Percentiles rank a stretch among this genome's conserved stretches.
Conservation (phyloP, 1,140 invertebrate species). For the Apocrypta bakeri region DNA sequence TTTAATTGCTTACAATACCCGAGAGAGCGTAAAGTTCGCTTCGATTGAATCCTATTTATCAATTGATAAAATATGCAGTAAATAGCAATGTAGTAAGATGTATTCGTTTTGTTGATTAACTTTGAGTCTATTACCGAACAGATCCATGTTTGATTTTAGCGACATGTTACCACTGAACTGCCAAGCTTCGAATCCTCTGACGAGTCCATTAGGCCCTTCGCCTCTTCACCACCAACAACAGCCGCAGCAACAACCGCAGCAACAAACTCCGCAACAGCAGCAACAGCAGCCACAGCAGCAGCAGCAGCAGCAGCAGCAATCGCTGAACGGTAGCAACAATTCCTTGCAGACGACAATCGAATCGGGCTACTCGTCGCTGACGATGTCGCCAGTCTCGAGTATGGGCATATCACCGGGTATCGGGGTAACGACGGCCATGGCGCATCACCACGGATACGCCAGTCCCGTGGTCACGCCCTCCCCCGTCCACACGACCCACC, state of each 20-base stretch:
- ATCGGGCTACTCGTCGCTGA: slow-evolving; percentile 64
- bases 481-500: slow-evolving; percentile 65
- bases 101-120: too few species aligned
- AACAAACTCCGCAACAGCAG: slow-evolving; percentile 45
- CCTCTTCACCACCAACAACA: slow-evolving; percentile 29
- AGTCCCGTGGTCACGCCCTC: slow-evolving; percentile 67
- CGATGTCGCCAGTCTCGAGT: slow-evolving; percentile 65
- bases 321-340: slow-evolving; percentile 42
- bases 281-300: slow-evolving; percentile 44
- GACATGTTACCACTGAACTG: slow-evolving; percentile 66
- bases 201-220: slow-evolving; percentile 2
- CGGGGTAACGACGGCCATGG: background rate
- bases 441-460: slow-evolving; percentile 68
- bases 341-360: slow-evolving; percentile 64
- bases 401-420: slow-evolving; percentile 34
- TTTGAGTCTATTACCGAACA: background rate
- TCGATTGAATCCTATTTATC: too few species aligned
- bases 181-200: slow-evolving; percentile 49
- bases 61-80: too few species aligned
- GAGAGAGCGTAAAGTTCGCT: too few species aligned
- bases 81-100: too few species aligned
- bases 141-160: slow-evolving; percentile 46
- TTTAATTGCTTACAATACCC: too few species aligned
- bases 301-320: slow-evolving; percentile 43
- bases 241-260: slow-evolving; percentile 19